Conservation (phyloP, 2,888 invertebrate species). For the Eupithecia tripunctaria region DNA sequence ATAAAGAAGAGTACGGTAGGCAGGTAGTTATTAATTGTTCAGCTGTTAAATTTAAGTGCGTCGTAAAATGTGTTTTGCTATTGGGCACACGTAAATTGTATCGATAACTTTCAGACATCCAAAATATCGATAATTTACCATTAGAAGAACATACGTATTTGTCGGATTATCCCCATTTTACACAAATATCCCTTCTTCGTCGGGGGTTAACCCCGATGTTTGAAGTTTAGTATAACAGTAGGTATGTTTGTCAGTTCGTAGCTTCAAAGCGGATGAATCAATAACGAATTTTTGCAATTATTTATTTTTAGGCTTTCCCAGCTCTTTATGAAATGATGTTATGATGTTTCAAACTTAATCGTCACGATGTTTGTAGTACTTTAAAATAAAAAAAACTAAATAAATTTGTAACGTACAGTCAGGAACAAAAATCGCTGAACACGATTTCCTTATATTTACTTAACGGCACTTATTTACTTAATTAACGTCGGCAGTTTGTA, state of each 20-base stretch:
- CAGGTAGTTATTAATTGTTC: constrained; percentile 26
- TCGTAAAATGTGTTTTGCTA: constrained; percentile 30
- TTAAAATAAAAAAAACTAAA: too few relatives aligned
- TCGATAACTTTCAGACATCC: constrained; percentile 12
- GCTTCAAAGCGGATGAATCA: neutral
- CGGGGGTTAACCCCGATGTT: too few relatives aligned
- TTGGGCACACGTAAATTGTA: constrained; percentile 24
- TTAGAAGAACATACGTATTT: neutral
- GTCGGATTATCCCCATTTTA: too few relatives aligned
- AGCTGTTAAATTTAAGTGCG: constrained; percentile 30
- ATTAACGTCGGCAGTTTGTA: too few relatives aligned
- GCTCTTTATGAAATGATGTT: too few relatives aligned
- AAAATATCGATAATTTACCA: neutral
- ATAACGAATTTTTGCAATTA: neutral
- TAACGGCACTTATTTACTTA: too few relatives aligned
- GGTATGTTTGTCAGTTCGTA: neutral
- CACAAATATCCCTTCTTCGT: too few relatives aligned
- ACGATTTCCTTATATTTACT: too few relatives aligned
- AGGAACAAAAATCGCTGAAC: neutral
- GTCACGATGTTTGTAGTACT: neutral
- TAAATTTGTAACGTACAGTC: too few relatives aligned
- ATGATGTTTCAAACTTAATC: too few relatives aligned
- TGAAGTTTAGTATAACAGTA: neutral
- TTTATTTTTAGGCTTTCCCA: neutral
- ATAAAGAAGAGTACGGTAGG: constrained; percentile 14